A percentile compares a stretch with the other conserved stretches of the same genome.
Conservation (phyloP, 2,888 invertebrate genomes). For the Clistopyga incitator region DNA sequence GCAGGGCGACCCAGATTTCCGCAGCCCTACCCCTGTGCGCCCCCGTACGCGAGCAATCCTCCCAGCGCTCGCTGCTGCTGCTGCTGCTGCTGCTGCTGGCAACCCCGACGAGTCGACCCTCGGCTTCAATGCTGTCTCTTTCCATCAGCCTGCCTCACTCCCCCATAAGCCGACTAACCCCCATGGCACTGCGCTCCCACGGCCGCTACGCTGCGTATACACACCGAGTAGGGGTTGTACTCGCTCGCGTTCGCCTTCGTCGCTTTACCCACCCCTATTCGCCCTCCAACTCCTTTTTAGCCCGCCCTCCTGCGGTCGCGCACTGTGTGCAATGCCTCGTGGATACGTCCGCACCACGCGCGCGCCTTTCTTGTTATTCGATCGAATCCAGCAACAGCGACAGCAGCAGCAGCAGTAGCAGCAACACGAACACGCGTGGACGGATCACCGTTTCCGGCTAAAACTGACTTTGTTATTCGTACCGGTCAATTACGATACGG, state of each 20-base stretch:
- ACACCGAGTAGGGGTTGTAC: conserved; percentile 26
- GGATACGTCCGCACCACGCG: conserved; percentile 33
- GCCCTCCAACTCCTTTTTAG: conserved; percentile 6
- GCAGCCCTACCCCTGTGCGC: conserved; percentile 71
- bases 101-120: conserved; percentile 63
- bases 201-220: conserved; percentile 40
- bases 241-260: conserved; percentile 34
- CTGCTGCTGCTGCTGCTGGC: conserved; percentile 43
- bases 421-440: conserved; percentile 23
- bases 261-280: conserved; percentile 52
- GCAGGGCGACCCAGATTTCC: conserved; percentile 81
- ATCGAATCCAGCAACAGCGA: conserved; percentile 46
- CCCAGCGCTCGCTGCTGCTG: conserved; percentile 37
- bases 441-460: conserved; percentile 24
- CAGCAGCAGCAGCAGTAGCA: background rate
- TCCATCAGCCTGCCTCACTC: conserved; percentile 61
- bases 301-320: conserved; percentile 25
- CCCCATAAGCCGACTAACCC: conserved; percentile 64
- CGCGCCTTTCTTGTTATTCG: conserved; percentile 47
- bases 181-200: conserved; percentile 60
- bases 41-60: conserved; percentile 45
- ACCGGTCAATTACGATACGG: conserved; percentile 46
- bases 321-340: conserved; percentile 31
- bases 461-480: conserved; percentile 38
- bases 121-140: conserved; percentile 55